Evolutionary conservation across 2,888 invertebrate species (phyloP), one percentile per base, ranked within the genome.

Genomic region (Andrena bucephala): DNA sequence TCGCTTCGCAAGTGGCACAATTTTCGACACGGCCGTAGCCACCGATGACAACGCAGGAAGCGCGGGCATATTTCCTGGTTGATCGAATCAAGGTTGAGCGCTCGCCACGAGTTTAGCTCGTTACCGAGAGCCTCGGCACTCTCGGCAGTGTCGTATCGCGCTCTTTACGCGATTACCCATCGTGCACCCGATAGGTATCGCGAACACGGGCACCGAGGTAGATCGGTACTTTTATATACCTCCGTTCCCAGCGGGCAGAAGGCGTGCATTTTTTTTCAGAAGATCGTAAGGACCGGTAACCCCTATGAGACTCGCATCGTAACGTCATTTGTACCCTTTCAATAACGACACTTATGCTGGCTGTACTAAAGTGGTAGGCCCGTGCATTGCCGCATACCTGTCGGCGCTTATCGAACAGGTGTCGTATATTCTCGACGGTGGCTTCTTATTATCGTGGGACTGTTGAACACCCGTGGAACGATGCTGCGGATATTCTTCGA

Each of bases 51-150:
- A 73, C 69, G 69, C 80, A 70, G 80, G 66, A 69, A 63, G 57
- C 70, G 79, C 71, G 66, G 86, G 89, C 29, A 89, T 91, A 91
- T 90, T 91, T 91, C 77, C 92, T 90, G 86, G 89, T 83, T 88
- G 90, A 89, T 89, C 87, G 89, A 90, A 86, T 87, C 84, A 69
- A 81, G 84, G 84, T 80, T 76, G 67, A 65, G 65, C 76, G 66
- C 68, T 69, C 52, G 71, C 69, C 81, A 71, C 81, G 82, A 81
- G 80, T 83, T 70, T 84, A 88, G 89, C 92, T 91, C 90, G 91
- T 92, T 91, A 92, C 91, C 72, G 69, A 83, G 82, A 33, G 57
- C 33, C 70, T 24, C 31, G 65, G 78, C 81, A 16, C 42, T 42
- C 42, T 86, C 86, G 66, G 48, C 80, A 71, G 75, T 85, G 87